A percentile compares a stretch with the other conserved stretches of the same genome.
Evolutionary conservation across 2,797 vertebrate genomes (phyloP).

Genomic region (Ctenosaura bakeri): DNA sequence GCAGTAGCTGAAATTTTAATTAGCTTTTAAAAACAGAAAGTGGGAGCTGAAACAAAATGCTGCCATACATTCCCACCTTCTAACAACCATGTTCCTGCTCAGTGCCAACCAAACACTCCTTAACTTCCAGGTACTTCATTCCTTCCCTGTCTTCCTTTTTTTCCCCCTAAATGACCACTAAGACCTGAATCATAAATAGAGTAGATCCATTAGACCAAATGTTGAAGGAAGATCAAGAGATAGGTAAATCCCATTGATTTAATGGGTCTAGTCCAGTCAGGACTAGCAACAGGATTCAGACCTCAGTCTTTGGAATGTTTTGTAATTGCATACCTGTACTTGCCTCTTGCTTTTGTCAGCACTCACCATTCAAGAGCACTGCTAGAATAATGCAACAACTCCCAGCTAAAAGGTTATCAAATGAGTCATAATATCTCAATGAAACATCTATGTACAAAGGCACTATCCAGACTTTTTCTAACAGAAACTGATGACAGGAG

Average conservation of each 20-base stretch:
- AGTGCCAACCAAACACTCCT: background rate
- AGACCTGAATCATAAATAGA: too few species aligned
- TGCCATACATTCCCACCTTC: background rate
- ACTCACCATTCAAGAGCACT: rapidly evolving
- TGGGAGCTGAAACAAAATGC: background rate
- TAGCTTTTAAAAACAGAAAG: background rate
- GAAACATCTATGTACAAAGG: background rate
- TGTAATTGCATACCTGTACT: background rate
- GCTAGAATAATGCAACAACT: background rate
- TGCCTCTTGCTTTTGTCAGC: background rate
- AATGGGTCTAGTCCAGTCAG: too few species aligned
- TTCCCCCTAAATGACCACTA: background rate
- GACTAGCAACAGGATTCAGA: too few species aligned
- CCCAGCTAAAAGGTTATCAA: background rate
- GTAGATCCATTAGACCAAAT: too few species aligned
- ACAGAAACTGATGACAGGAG: background rate
- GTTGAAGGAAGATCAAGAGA: too few species aligned
- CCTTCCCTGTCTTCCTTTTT: background rate
- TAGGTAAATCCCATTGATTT: too few species aligned
- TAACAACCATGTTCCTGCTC: background rate
- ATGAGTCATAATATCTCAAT: too few species aligned
- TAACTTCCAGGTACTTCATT: background rate
- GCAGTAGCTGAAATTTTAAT: background rate
- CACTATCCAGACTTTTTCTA: too few species aligned
- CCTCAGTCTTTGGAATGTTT: background rate